Evolutionary conservation across 2,888 invertebrate genomes (phyloP), one percentile per base, ranked within the genome.

Genomic region (Caenorhabditis sp.): DNA sequence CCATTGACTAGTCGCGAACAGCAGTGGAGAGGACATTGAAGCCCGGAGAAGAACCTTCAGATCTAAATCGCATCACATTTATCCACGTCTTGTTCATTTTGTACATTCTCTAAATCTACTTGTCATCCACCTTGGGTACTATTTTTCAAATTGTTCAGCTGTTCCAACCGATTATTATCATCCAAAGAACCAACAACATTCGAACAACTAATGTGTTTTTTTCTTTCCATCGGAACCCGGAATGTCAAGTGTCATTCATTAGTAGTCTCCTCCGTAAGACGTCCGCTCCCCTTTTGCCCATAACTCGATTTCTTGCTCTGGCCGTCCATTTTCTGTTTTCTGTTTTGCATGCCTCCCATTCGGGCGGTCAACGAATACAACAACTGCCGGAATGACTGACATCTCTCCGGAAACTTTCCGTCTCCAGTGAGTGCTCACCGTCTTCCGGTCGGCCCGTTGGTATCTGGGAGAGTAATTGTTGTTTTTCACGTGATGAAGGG

Each of bases 1-100:
- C 98, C 98, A 0, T 94, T 99, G 56, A 98, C 98, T 0, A 97
- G 97, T 13, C 76, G 76, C 18, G 76, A 76, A 24, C 22, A 67
- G 15, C 76, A 76, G 35, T 76, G 67, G 76, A 76, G 51, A 15
- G 22, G 24, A 32, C 50, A 11, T 20, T 44, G 20, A 64, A 50
- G 18, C 32, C 20, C 3, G 32, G 4, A n/a, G n/a, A n/a, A n/a
- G n/a, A n/a, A n/a, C n/a, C n/a, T n/a, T n/a, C n/a, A n/a, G n/a
- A n/a, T n/a, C n/a, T 40, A 1, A 18, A 5, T 40, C 5, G 4
- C 35, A 40, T 50, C 20, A 56, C 56, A 4, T 32, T 32, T 9
- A 32, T 32, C 32, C 32, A 32, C 40, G 6, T 40, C 13, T 40
- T 13, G 40, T 32, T 32, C 32, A 9, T 6, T 32, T 9, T 40